Base-by-base conservation (phyloP, 2,113 vertebrate species). In the Condylura cristata region DNA sequence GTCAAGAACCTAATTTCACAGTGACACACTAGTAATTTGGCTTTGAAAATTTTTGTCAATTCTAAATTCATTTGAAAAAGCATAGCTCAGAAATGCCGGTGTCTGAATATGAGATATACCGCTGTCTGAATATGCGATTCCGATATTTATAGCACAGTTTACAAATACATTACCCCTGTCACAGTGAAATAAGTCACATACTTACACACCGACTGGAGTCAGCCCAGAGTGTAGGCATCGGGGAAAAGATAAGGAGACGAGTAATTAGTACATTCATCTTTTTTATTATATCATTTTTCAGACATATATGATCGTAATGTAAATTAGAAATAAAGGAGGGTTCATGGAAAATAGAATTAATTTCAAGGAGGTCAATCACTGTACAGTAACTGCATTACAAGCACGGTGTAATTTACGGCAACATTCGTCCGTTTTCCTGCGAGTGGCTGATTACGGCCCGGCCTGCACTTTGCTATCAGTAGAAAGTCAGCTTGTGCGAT, bases 191-290 rank as follows among this genome's bases (percentile, higher is more conserved):
- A 99, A 99, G 99, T 99, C 99, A 99, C 99, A 98, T 99, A 99
- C 99, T 99, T 99, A 99, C 99, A 99, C 98, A 98, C 98, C 87
- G 99, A 98, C 98, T 98, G 98, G 99, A 99, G 98, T 98, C 98
- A 95, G 98, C 99, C 98, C 99, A 99, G 99, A 99, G 99, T 99
- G 98, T 98, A 98, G 98, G 99, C 98, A 98, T 98, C 97, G 98
- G 99, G 99, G 98, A 98, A 98, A 98, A 99, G 99, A 99, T 99
- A 99, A 99, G 99, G 99, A 99, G 99, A 99, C 99, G 98, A 98
- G 99, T 99, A 99, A 99, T 99, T 99, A 99, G 99, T 99, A 99
- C 99, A 99, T 99, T 99, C 99, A 99, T 99, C 99, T 99, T 99
- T 99, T 99, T 99, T 99, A 99, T 98, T 99, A 99, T 99, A 99